Evolutionary conservation across 2,797 vertebrate genomes (phyloP).

Genomic region (Hafferia zeledoni): DNA sequence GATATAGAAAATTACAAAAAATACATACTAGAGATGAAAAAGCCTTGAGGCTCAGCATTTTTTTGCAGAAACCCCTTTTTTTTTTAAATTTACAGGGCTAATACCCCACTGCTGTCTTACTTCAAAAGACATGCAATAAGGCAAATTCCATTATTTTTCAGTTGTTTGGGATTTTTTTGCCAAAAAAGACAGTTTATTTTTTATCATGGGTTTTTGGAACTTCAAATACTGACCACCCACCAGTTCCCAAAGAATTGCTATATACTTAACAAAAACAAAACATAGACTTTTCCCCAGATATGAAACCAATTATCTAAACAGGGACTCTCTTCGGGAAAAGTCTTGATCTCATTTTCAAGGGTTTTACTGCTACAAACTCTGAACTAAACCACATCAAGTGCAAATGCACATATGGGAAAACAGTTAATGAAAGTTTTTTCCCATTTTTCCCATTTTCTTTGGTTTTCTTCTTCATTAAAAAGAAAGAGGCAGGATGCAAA

Average conservation of each 20-base stretch:
- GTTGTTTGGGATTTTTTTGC: not conserved
- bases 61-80: not conserved
- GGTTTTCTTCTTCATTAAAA: not conserved
- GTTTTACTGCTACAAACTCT: not conserved
- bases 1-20: not conserved
- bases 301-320: not conserved
- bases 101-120: not conserved
- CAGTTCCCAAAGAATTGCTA: not conserved
- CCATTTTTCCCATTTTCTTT: not conserved
- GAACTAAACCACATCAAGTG: not conserved
- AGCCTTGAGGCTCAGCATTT: not conserved
- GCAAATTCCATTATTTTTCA: not conserved
- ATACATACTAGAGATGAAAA: not conserved
- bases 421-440: not conserved
- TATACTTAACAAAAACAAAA: not conserved
- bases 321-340: slow-evolving; percentile 7
- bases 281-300: not conserved
- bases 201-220: not conserved
- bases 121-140: not conserved
- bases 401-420: not conserved
- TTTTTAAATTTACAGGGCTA: not conserved
- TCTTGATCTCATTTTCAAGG: not conserved
- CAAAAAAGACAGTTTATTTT: not conserved
- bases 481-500: not conserved
- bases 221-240: not conserved